Conservation (phyloP, 2,113 vertebrate species). For the Syrrhaptes paradoxus region DNA sequence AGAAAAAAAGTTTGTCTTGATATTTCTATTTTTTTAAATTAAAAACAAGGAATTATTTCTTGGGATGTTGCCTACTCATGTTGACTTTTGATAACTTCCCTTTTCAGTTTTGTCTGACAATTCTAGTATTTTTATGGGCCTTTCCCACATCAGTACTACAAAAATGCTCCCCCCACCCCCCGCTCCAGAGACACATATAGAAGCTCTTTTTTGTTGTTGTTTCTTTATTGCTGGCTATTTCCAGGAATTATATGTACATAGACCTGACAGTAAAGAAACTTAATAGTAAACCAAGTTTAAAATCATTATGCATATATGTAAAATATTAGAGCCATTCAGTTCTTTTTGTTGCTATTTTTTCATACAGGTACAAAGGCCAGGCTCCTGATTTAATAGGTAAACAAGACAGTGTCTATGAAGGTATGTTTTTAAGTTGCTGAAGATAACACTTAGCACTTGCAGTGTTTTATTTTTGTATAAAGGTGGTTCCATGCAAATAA, state of each 20-base stretch:
- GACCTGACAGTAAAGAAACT: background rate
- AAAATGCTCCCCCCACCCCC: background rate
- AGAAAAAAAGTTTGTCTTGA: background rate
- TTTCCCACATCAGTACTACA: background rate
- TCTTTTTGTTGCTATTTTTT: background rate
- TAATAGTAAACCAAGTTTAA: background rate
- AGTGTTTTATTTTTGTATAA: background rate
- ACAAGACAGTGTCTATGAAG: conserved; percentile 98
- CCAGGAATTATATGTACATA: background rate
- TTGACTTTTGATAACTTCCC: background rate
- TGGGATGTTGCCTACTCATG: background rate
- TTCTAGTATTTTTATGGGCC: background rate
- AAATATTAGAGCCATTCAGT: background rate
- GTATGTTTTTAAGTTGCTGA: conserved; percentile 70
- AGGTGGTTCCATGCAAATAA: background rate
- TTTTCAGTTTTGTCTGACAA: background rate
- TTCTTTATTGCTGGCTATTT: background rate
- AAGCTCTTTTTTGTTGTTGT: background rate
- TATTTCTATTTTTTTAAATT: background rate
- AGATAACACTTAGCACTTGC: background rate
- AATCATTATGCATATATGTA: background rate
- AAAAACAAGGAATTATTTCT: background rate
- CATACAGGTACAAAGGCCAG: conserved; percentile 91
- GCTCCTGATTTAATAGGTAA: conserved; percentile 97
- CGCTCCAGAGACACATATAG: background rate